Percentiles rank a stretch among this genome's conserved stretches.
These are phyloP conservation scores for Macrobrachium rosenbergii DNA, from an alignment of 1,140 invertebrate genomes.

Conservation along the genomic window DNA sequence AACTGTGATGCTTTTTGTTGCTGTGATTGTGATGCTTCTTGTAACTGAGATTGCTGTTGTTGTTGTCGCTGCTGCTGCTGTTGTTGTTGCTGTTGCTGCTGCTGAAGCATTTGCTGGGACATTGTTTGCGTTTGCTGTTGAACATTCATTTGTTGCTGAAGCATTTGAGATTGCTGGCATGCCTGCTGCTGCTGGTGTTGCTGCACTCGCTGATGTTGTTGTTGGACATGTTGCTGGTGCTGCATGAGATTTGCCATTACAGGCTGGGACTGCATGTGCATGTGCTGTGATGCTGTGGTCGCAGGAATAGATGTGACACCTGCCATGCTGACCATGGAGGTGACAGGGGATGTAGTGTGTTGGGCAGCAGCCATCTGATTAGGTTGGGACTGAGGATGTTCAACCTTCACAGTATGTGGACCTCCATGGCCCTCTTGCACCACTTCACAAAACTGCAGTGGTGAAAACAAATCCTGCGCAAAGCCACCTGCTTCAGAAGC, in stretches of 20 bases:
- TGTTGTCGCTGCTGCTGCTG: slow-evolving; percentile 21
- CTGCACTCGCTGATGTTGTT: slow-evolving; percentile 30
- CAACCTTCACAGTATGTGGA: slow-evolving; percentile 39
- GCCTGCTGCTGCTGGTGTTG: slow-evolving; percentile 47
- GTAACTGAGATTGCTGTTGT: slow-evolving; percentile 7
- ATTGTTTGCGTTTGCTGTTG: slow-evolving; percentile 24
- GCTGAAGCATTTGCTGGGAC: slow-evolving; percentile 26
- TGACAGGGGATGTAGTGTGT: slow-evolving; percentile 8
- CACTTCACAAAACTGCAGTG: slow-evolving; percentile 59
- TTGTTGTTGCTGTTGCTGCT: slow-evolving; percentile 18
- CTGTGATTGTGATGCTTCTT: not conserved
- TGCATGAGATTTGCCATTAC: slow-evolving; percentile 37
- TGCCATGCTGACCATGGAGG: slow-evolving; percentile 28
- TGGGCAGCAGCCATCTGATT: slow-evolving; percentile 6
- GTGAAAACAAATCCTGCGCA: slow-evolving; percentile 55
- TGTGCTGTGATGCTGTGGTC: slow-evolving; percentile 14
- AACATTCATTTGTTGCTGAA: slow-evolving; percentile 11
- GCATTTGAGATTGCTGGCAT: not conserved
- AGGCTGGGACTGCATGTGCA: slow-evolving; percentile 39
- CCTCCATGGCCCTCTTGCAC: slow-evolving; percentile 46
- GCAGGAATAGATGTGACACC: slow-evolving; percentile 25
- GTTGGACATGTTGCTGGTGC: slow-evolving; percentile 34
- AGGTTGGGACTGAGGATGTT: slow-evolving; percentile 8
- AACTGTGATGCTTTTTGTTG: not conserved
- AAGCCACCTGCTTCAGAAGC: slow-evolving; percentile 43